A percentile compares a stretch with the other conserved stretches of the same genome.
Conservation (phyloP, 2,888 invertebrate species). For the Trachelus troglodyta region DNA sequence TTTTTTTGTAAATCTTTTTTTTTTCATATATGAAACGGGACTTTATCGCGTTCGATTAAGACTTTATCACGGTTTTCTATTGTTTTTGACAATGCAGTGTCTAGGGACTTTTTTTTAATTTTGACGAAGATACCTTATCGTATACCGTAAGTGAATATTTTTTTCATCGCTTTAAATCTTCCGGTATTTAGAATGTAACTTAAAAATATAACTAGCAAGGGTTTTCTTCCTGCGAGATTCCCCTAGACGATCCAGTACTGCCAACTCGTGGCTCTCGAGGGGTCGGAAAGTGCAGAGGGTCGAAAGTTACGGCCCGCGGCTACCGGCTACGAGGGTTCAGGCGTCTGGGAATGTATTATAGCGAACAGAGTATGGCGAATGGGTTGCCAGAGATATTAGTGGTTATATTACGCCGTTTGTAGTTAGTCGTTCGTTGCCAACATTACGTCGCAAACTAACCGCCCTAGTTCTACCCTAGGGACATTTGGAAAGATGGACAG, state of each 20-base stretch:
- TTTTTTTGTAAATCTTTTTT: no score
- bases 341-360: slow-evolving; percentile 13
- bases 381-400: slow-evolving; percentile 36
- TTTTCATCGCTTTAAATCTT: background rate
- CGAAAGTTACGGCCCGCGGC: slow-evolving; percentile 8
- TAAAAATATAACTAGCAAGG: background rate
- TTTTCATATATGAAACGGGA: no score
- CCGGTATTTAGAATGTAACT: background rate
- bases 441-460: slow-evolving; percentile 8
- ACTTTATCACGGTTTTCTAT: no score
- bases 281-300: slow-evolving; percentile 22
- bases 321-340: slow-evolving; percentile 10
- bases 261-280: slow-evolving; percentile 14
- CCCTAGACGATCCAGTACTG: background rate
- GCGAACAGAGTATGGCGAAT: slow-evolving; percentile 14
- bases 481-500: background rate
- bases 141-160: background rate
- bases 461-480: background rate
- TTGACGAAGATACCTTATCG: no score
- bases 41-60: no score
- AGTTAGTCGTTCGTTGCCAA: slow-evolving; percentile 26
- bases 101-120: no score
- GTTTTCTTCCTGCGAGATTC: background rate
- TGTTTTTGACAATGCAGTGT: no score
- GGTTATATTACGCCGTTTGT: slow-evolving; percentile 40